These are phyloP conservation scores for Furnarius figulus DNA, from an alignment of 2,113 vertebrate genomes.

Conservation along the genomic window DNA sequence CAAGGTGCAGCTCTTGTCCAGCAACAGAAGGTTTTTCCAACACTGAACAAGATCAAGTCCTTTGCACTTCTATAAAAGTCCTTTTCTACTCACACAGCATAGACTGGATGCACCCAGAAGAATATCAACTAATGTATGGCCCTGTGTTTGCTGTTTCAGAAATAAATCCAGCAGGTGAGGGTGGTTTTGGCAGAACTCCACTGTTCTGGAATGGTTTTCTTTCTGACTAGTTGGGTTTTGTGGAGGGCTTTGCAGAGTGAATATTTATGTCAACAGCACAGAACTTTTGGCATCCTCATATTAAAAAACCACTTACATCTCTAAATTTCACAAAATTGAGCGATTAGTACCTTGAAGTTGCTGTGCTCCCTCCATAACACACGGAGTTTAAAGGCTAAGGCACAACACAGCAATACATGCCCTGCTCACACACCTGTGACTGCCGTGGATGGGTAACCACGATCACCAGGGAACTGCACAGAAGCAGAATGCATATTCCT, in stretches of 20 bases:
- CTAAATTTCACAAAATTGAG: not conserved
- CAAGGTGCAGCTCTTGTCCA: not conserved
- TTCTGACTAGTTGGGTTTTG: not conserved
- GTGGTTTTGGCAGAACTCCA: not conserved
- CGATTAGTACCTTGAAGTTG: not conserved
- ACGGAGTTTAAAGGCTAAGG: not conserved
- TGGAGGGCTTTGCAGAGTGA: not conserved
- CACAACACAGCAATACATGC: not conserved
- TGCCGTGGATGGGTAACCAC: not conserved
- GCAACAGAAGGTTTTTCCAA: not conserved
- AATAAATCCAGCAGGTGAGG: not conserved
- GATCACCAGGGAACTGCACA: not conserved
- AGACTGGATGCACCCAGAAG: not conserved
- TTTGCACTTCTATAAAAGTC: not conserved
- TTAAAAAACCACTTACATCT: not conserved
- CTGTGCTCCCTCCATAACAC: not conserved
- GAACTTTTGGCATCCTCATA: not conserved
- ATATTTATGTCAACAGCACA: not conserved
- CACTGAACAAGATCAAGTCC: not conserved
- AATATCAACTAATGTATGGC: not conserved
- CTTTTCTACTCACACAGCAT: fast-evolving
- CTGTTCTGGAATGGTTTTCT: not conserved
- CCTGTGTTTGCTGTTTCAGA: not conserved
- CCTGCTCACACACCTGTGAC: not conserved
- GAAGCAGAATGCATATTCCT: not conserved